phyloP scores from a whole-genome alignment of 2,797 vertebrate species.

The Bradypodion ventrale region DNA sequence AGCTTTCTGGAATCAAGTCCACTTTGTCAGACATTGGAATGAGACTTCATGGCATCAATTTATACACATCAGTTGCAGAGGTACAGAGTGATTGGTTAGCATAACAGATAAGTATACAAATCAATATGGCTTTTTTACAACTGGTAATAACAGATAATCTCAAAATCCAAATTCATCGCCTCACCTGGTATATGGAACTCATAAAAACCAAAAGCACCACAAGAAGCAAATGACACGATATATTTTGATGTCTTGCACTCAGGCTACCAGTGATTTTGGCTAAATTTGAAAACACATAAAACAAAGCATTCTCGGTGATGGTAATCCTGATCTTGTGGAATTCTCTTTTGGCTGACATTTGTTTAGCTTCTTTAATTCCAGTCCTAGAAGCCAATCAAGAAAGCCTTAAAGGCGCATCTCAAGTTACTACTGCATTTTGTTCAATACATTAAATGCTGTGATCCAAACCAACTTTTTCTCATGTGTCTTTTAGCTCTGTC shows the following conservation, averaged over 20 bases:
- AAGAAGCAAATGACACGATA: neutral
- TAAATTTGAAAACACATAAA: neutral
- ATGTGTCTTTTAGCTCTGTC: neutral
- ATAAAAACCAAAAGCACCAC: neutral
- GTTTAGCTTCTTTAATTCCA: neutral
- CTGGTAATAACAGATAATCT: no score
- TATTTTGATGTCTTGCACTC: neutral
- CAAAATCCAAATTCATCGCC: neutral
- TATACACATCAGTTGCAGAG: no score
- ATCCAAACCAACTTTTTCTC: neutral
- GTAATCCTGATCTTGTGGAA: neutral
- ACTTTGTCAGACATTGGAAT: no score
- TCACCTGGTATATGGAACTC: no score
- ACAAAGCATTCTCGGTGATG: neutral
- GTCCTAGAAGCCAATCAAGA: neutral
- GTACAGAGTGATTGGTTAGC: no score
- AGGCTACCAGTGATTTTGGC: neutral
- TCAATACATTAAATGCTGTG: neutral
- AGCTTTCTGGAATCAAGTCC: no score
- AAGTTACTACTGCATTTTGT: neutral
- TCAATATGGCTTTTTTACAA: no score
- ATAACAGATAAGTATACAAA: no score
- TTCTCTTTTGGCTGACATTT: neutral
- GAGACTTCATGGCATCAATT: no score
- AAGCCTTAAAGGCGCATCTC: neutral